Base-by-base conservation (phyloP, 2,797 vertebrate genomes). In the Buceros bicornis region DNA sequence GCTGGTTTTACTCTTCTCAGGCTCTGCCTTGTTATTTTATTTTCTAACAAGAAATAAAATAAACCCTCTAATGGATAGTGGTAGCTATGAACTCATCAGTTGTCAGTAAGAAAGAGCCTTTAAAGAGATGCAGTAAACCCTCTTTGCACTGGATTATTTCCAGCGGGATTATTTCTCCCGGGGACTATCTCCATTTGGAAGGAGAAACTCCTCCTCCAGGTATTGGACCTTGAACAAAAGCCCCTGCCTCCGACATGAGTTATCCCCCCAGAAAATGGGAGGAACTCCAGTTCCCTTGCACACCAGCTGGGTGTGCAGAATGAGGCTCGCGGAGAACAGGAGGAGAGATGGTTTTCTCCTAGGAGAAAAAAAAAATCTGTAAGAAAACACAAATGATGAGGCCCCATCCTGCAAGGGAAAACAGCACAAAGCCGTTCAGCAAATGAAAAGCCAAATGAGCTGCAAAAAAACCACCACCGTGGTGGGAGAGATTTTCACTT, bases 1-100 rank as follows among this genome's bases (percentile, higher is more conserved):
- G 76, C 92, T 95, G 82, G 69, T 78, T 94, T 95, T 93, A 86
- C 86, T 90, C 71, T 57, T 90, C 74, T 70, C 57, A 9, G 62
- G 57, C 76, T 66, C 83, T 90, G 82, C 80, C 79, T 93, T 95
- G 94, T 92, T 83, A 91, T 90, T 95, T 87, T 85, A 93, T 95
- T 97, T 97, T 87, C 91, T 93, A 97, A 88, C 90, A 93, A 95
- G 94, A 92, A 96, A 94, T 95, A 96, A 96, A 94, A 96, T 94
- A 91, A 95, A 86, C 70, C 71, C 88, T 69, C 74, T 95, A 95
- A 97, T 96, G 95, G 96, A 82, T 96, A 95, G 95, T 81, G 74
- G 90, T 90, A 93, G 86, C 96, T 93, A 83, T 82, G 94, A 95
- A 90, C 83, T 97, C 81, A 82, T 96, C 92, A 91, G 54, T 73